Evolutionary conservation across 1,140 invertebrate species (phyloP).

Genomic region (Drosophila ambigua): DNA sequence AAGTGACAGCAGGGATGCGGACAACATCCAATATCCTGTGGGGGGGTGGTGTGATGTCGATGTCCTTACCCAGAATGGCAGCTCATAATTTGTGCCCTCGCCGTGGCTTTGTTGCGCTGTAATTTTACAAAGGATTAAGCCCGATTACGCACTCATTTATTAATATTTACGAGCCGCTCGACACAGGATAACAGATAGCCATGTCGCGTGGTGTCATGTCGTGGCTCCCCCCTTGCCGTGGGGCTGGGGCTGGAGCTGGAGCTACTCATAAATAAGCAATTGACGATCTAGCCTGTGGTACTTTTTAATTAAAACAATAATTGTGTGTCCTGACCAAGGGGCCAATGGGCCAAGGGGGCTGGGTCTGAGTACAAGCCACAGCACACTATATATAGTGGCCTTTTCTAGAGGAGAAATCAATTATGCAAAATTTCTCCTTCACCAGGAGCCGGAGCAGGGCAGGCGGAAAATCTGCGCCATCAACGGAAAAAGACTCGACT

Average conservation of each 20-base stretch:
- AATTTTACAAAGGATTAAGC: constrained; percentile 81
- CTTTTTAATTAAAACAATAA: constrained; percentile 64
- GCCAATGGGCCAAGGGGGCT: not conserved
- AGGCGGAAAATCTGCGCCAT: constrained; percentile 45
- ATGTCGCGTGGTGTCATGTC: constrained; percentile 29
- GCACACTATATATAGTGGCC: not conserved
- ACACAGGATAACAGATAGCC: constrained; percentile 59
- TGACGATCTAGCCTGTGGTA: constrained; percentile 37
- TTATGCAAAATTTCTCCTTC: constrained; percentile 55
- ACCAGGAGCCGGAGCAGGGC: constrained; percentile 1
- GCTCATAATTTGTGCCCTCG: constrained; percentile 64
- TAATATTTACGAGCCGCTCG: constrained; percentile 72
- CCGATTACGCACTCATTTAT: constrained; percentile 80
- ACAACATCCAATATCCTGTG: constrained; percentile 68
- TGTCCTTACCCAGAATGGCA: constrained; percentile 12
- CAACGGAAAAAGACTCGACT: constrained; percentile 35
- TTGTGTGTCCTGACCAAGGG: constrained; percentile 36
- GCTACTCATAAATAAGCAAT: constrained; percentile 50
- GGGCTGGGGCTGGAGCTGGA: too few species aligned
- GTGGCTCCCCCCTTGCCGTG: not conserved
- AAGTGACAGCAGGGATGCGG: constrained; percentile 24
- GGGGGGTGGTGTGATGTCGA: not conserved
- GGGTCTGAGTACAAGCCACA: not conserved
- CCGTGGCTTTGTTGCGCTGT: constrained; percentile 46
- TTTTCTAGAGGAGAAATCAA: constrained; percentile 50